phyloP scores from a whole-genome alignment of 2,888 invertebrate species.

The Aricia artaxerxes region DNA sequence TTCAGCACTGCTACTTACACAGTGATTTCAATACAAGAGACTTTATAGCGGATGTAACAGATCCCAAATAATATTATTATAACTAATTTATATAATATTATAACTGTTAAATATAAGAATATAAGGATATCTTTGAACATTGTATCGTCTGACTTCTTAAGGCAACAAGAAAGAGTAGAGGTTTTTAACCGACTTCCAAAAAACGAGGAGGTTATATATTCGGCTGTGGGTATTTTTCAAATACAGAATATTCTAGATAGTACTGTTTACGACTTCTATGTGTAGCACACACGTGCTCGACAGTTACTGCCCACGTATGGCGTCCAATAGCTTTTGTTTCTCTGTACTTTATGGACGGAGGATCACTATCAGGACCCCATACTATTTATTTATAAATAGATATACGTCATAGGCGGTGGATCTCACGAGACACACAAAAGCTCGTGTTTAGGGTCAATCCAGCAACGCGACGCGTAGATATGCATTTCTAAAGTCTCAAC shows the following conservation, averaged over 20 bases:
- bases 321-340: constrained; percentile 64
- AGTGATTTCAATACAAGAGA: no score
- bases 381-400: background rate
- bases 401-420: background rate
- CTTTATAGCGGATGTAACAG: no score
- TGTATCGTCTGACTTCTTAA: background rate
- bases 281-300: constrained; percentile 56
- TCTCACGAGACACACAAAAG: no score
- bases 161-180: background rate
- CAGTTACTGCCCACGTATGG: constrained; percentile 65
- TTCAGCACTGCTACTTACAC: no score
- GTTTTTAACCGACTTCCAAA: no score
- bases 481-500: no score
- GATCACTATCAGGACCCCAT: constrained; percentile 5
- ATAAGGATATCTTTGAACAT: background rate
- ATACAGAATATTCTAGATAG: constrained; percentile 15
- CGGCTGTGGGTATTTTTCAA: background rate
- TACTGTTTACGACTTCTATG: constrained; percentile 42
- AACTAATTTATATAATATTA: no score
- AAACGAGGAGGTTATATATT: no score
- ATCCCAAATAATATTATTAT: no score
- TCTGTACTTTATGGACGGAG: constrained; percentile 59
- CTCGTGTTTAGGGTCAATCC: no score
- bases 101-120: no score
- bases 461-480: no score